These are phyloP conservation scores for Centropyge bicolor DNA, from an alignment of 2,797 vertebrate genomes.

Conservation along the genomic window DNA sequence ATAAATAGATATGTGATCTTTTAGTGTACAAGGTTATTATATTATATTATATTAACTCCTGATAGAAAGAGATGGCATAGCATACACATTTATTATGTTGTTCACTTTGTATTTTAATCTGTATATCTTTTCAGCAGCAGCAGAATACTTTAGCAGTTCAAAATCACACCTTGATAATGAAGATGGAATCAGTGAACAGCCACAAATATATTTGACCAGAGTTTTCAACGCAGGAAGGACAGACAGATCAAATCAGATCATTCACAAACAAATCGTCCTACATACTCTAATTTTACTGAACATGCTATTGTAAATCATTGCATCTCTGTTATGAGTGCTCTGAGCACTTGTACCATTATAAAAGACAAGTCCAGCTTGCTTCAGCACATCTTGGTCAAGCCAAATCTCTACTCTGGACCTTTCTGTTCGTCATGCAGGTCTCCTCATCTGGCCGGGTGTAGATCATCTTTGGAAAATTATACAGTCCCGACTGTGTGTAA, in stretches of 20 bases:
- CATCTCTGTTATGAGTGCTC: constrained; percentile 46
- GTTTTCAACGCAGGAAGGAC: constrained; percentile 47
- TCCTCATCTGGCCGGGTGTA: constrained; percentile 46
- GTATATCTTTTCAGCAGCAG: constrained; percentile 82
- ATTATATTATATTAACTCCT: too few species aligned
- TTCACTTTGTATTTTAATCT: constrained; percentile 71
- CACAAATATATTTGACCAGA: constrained; percentile 55
- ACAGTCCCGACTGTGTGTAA: constrained; percentile 49
- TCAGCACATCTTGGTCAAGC: constrained; percentile 88
- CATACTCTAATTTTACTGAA: constrained; percentile 26
- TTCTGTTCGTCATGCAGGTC: constrained; percentile 35
- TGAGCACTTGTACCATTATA: constrained; percentile 46
- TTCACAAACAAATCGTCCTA: constrained; percentile 32
- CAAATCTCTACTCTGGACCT: constrained; percentile 70
- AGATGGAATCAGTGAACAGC: constrained; percentile 67
- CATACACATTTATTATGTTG: constrained; percentile 47
- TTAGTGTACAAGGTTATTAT: constrained; percentile 25
- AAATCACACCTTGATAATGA: constrained; percentile 66
- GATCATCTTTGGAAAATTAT: constrained; percentile 48
- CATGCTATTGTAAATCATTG: constrained; percentile 19
- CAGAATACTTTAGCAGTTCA: constrained; percentile 88
- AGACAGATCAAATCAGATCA: constrained; percentile 38
- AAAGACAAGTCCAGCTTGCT: constrained; percentile 97
- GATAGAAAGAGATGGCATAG: constrained; percentile 41
- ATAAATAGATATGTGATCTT: constrained; percentile 54